These are phyloP conservation scores for Paramisgurnus dabryanus DNA, from an alignment of 2,113 vertebrate genomes.

Conservation along the genomic window DNA sequence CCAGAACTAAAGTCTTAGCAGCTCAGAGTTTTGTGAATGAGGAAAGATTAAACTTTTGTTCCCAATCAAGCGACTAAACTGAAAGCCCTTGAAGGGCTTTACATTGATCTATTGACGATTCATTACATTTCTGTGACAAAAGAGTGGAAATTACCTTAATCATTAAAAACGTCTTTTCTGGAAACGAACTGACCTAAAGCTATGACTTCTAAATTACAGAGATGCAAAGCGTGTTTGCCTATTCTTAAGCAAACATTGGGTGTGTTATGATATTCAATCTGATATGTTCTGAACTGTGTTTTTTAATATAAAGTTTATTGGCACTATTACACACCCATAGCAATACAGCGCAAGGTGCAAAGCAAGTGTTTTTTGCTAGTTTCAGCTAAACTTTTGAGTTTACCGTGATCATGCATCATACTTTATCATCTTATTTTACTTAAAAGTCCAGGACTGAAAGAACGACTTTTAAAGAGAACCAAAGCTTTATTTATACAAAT, in stretches of 20 bases:
- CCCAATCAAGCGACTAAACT: slow-evolving; percentile 2
- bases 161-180: too few species aligned
- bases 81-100: background rate
- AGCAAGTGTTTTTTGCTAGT: too few species aligned
- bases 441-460: too few species aligned
- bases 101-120: slow-evolving; percentile 3
- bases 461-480: too few species aligned
- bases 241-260: background rate
- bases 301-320: too few species aligned
- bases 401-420: too few species aligned
- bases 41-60: background rate
- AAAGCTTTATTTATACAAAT: too few species aligned
- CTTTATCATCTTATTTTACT: too few species aligned
- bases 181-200: background rate
- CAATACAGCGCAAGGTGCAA: too few species aligned
- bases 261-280: background rate
- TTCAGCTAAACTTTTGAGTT: too few species aligned
- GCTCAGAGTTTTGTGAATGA: background rate
- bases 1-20: slow-evolving; percentile 1
- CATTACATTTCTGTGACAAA: background rate
- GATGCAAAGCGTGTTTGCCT: background rate
- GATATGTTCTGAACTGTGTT: background rate
- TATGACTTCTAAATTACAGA: background rate
- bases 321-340: too few species aligned
- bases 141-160: background rate